phyloP scores from a whole-genome alignment of 2,113 vertebrate genomes.

The Eurypyga helias region DNA sequence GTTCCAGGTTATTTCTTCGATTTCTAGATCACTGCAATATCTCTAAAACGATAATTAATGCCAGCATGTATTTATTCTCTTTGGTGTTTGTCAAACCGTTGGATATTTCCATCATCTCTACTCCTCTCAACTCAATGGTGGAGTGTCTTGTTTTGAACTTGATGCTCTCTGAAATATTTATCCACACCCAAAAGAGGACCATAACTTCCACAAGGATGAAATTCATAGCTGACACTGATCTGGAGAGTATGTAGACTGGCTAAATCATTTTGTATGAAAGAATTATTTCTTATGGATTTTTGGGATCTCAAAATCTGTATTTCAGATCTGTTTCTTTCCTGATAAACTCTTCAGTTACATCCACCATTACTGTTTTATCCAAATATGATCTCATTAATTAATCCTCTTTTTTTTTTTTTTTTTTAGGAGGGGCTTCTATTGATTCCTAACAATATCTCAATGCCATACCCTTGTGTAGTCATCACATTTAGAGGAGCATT shows the following conservation, averaged over 20 bases:
- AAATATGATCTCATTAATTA: background rate
- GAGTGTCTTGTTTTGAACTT: background rate
- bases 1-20: background rate
- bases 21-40: background rate
- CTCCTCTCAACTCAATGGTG: background rate
- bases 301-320: background rate
- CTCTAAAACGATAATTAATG: background rate
- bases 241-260: accelerated
- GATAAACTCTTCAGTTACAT: background rate
- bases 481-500: background rate
- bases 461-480: background rate
- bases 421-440: accelerated
- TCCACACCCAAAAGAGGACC: background rate
- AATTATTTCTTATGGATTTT: background rate
- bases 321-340: background rate
- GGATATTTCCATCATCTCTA: background rate
- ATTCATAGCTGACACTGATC: background rate
- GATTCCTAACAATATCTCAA: background rate
- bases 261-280: background rate
- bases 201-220: background rate
- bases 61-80: background rate
- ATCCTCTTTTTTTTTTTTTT: no score
- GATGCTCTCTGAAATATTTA: background rate
- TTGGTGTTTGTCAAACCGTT: background rate
- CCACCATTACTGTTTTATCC: background rate